Base-by-base conservation (phyloP, 2,797 vertebrate genomes). In the Sitta carolinensis region DNA sequence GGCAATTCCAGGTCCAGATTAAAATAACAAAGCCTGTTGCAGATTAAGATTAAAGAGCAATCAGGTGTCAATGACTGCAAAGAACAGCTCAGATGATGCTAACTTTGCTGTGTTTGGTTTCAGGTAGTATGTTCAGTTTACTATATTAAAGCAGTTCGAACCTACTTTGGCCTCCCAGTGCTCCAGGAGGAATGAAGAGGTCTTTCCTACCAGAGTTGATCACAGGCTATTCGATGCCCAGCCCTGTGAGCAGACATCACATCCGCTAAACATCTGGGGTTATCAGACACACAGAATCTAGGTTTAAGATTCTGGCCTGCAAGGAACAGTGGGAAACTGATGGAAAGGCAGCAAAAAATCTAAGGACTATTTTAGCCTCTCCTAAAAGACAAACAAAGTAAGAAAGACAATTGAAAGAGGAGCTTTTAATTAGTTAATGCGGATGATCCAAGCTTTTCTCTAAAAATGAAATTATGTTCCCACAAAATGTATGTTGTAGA, bases 21-120 rank as follows among this genome's bases (percentile, higher is more conserved):
- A 68, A 84, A 61, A 59, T 36, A 88, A 93, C 30, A 91, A 89
- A 87, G 22, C 32, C 38, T 59, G 25, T 25, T 51, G 30, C 58
- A 88, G n/a, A 38, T 94, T 58, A 87, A 87, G 62, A 94, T 57
- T 77, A 78, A 95, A 94, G 87, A 54, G 58, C 45, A 85, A 64
- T 81, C 21, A 45, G 48, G 32, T 75, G 55, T 21, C 63, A 85
- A 48, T 55, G 79, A 87, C 5, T 66, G 51, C 26, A 23, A 80
- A 87, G 64, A 64, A 77, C 74, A 77, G 34, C 25, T 67, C 51
- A 81, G 36, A 90, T 20, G 58, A 96, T 30, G 13, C 12, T 52
- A 38, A 17, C 34, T 92, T 82, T 89, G 45, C 51, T 83, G 38
- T 26, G 14, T 27, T 42, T 4, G 0, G 20, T 84, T 87, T 84